Conservation (phyloP, 2,888 invertebrate species). For the Hirtodrosophila duncani region DNA sequence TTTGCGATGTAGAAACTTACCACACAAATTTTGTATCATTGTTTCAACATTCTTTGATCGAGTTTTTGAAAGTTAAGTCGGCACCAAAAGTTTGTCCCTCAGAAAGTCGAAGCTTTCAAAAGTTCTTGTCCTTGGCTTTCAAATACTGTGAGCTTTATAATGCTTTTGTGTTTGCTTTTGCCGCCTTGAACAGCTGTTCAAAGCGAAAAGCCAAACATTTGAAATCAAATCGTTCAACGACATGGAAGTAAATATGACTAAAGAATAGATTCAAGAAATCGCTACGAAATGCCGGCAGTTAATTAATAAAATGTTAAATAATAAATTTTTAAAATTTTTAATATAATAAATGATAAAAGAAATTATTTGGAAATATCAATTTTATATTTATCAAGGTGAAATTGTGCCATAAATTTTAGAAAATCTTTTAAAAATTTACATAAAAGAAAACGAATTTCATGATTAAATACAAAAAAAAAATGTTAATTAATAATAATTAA, state of each 20-base stretch:
- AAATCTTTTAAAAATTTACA: background rate
- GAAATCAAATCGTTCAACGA: conserved; percentile 66
- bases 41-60: too few relatives aligned
- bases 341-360: background rate
- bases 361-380: background rate
- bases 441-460: too few relatives aligned
- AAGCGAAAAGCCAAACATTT: conserved; percentile 51
- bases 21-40: too few relatives aligned
- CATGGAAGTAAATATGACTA: conserved; percentile 51
- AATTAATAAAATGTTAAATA: conserved; percentile 4
- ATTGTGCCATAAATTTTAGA: background rate
- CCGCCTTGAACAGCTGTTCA: conserved; percentile 59
- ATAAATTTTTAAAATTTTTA: background rate
- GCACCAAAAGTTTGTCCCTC: too few relatives aligned
- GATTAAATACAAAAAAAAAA: too few relatives aligned
- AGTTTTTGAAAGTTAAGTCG: too few relatives aligned
- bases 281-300: too few relatives aligned
- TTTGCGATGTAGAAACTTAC: too few relatives aligned
- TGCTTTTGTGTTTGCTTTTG: conserved; percentile 11
- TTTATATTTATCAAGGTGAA: background rate
- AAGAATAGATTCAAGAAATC: background rate
- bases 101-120: too few relatives aligned
- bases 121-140: too few relatives aligned
- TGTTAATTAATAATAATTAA: background rate
- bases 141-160: background rate